A percentile compares a stretch with the other conserved stretches of the same genome.
Evolutionary conservation across 2,797 vertebrate species (phyloP).

Genomic region (Chelonia mydas): DNA sequence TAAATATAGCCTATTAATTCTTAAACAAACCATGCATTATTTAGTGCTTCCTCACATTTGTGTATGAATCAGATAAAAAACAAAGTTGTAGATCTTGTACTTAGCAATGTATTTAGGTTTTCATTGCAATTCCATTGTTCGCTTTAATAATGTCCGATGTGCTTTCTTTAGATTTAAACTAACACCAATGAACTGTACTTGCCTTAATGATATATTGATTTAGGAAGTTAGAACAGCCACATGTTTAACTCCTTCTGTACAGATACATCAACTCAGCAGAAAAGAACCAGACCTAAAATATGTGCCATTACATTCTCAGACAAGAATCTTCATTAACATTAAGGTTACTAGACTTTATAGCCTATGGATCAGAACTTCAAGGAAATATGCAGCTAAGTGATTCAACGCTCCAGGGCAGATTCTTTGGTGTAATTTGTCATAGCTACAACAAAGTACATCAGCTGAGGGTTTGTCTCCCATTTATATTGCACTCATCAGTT

Average conservation of each 20-base stretch:
- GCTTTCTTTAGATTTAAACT: not conserved
- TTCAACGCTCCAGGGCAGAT: not conserved
- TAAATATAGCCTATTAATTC: not conserved
- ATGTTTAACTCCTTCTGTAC: not conserved
- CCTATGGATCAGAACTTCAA: not conserved
- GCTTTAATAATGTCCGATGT: accelerated
- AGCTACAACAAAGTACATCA: not conserved
- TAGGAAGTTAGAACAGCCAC: not conserved
- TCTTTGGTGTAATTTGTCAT: not conserved
- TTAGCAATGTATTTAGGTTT: accelerated
- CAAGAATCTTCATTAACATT: not conserved
- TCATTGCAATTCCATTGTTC: accelerated
- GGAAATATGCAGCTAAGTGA: not conserved
- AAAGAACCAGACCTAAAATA: not conserved
- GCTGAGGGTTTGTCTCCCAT: not conserved
- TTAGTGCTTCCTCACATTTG: accelerated
- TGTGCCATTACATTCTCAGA: not conserved
- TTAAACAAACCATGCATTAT: not conserved
- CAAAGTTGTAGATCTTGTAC: not conserved
- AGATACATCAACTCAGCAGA: not conserved
- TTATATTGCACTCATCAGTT: not conserved
- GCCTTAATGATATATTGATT: not conserved
- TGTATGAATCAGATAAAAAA: not conserved
- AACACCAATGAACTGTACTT: not conserved
- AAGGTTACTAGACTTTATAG: not conserved